Conservation (phyloP, 1,140 invertebrate species). For the Dinoponera quadriceps region DNA sequence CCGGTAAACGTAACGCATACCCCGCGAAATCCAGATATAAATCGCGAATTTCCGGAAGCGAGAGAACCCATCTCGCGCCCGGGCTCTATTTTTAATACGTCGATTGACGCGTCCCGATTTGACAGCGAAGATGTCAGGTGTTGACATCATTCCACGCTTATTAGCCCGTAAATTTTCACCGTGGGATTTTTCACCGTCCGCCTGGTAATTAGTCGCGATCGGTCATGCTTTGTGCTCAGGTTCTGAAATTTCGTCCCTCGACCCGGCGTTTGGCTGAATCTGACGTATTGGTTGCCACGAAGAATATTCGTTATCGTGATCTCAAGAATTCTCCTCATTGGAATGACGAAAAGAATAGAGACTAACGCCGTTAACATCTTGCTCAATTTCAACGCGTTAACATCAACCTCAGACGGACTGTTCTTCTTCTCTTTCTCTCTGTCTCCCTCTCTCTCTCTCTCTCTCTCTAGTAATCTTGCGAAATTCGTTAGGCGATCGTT, state of each 20-base stretch:
- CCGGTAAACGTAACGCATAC: slow-evolving; percentile 15
- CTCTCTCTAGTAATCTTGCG: background rate
- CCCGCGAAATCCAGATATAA: slow-evolving; percentile 29
- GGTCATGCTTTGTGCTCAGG: background rate
- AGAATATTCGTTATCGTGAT: background rate
- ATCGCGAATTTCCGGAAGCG: slow-evolving; percentile 16
- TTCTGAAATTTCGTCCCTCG: background rate
- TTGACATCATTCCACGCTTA: background rate
- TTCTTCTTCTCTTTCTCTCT: background rate
- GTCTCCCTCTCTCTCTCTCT: background rate
- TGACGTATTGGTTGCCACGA: background rate
- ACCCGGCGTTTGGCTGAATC: no score
- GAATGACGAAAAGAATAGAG: background rate
- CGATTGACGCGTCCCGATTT: slow-evolving; percentile 3
- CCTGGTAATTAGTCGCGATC: background rate
- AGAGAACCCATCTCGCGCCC: slow-evolving; percentile 17
- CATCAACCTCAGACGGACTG: background rate
- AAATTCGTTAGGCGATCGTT: slow-evolving; percentile 23
- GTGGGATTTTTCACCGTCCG: background rate
- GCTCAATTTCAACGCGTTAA: background rate
- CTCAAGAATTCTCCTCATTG: background rate
- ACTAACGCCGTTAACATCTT: background rate
- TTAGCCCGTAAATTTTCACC: background rate
- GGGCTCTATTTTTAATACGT: slow-evolving; percentile 2
- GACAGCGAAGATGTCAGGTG: background rate